Conservation (phyloP, 2,113 vertebrate genomes). For the Cyanistes caeruleus region DNA sequence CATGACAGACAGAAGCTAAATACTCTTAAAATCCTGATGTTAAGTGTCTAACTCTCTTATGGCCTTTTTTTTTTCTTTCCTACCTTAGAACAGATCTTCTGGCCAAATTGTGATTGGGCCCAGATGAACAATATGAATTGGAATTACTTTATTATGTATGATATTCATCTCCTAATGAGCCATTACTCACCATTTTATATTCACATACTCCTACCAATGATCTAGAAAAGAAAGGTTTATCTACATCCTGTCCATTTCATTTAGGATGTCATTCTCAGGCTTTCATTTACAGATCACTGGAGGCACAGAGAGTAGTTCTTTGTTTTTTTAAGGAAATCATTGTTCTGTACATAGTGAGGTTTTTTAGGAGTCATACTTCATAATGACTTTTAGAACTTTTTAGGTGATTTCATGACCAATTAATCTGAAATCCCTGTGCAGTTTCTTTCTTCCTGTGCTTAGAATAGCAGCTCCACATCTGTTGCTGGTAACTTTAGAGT, state of each 20-base stretch:
- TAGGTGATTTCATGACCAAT: conserved; percentile 28
- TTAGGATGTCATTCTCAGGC: not conserved
- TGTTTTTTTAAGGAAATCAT: conserved; percentile 32
- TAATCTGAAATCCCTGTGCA: not conserved
- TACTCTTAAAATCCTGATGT: not conserved
- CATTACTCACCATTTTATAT: conserved; percentile 50
- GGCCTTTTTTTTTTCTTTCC: not conserved
- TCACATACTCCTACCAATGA: conserved; percentile 48
- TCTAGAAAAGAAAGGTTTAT: conserved; percentile 55
- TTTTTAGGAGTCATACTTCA: not conserved
- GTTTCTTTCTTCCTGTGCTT: not conserved
- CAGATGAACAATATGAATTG: conserved; percentile 55
- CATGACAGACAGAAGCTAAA: not conserved
- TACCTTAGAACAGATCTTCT: conserved; percentile 14
- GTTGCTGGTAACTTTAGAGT: not conserved
- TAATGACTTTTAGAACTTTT: conserved; percentile 35
- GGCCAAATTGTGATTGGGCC: conserved; percentile 43
- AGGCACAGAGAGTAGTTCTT: not conserved
- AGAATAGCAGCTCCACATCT: not conserved
- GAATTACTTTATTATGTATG: conserved; percentile 51
- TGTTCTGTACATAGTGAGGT: not conserved
- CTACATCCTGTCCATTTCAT: not conserved
- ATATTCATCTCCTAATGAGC: conserved; percentile 45
- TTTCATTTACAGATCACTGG: conserved; percentile 15
- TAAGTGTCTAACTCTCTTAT: not conserved